Evolutionary conservation across 2,113 vertebrate species (phyloP).

Genomic region (Struthio camelus): DNA sequence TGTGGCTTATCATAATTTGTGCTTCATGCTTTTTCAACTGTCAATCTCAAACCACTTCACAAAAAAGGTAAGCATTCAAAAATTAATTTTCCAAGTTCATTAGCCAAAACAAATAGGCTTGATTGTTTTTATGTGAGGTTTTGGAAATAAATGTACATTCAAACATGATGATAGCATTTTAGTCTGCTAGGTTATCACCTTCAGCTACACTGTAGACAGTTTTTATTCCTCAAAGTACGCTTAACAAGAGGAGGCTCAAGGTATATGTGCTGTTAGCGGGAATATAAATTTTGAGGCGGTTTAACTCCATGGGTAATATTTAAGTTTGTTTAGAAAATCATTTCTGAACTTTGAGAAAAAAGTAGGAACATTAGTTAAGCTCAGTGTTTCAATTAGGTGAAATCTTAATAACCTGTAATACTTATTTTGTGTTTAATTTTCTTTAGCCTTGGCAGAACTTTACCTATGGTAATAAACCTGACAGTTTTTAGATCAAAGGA

Average conservation of each 20-base stretch:
- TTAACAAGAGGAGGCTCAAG: background rate
- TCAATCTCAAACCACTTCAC: background rate
- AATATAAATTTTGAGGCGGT: background rate
- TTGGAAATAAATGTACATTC: background rate
- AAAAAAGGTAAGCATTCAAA: background rate
- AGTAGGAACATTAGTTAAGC: background rate
- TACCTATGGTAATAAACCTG: background rate
- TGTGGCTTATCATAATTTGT: background rate
- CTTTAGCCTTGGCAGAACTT: background rate
- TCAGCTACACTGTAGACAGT: background rate
- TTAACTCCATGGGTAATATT: background rate
- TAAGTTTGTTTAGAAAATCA: background rate
- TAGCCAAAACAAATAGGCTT: background rate
- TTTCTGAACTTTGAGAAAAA: background rate
- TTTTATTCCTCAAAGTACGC: background rate
- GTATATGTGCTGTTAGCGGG: background rate
- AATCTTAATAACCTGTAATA: background rate
- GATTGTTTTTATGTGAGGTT: background rate
- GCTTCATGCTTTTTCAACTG: background rate
- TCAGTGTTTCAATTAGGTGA: background rate
- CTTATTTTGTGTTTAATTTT: background rate
- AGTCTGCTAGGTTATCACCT: background rate
- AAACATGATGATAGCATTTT: background rate
- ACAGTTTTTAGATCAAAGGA: background rate
- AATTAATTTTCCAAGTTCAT: background rate